Evolutionary conservation across 2,113 vertebrate species (phyloP).

Genomic region (Dipodomys ordii): DNA sequence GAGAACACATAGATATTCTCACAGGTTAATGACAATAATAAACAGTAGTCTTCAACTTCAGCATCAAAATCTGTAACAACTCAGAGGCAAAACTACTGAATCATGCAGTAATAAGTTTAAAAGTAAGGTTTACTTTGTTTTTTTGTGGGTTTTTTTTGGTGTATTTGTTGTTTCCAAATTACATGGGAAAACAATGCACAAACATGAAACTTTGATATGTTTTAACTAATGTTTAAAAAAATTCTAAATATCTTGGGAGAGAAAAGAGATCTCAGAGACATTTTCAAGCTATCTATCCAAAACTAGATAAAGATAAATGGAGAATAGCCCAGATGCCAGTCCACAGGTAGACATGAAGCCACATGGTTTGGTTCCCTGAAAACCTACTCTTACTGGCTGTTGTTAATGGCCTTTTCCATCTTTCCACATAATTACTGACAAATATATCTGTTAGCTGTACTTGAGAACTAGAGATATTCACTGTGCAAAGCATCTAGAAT

Average conservation of each 20-base stretch:
- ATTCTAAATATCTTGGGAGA: too few species aligned
- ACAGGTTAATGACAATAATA: neutral
- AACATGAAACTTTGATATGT: neutral
- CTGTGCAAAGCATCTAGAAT: neutral
- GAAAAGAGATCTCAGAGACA: neutral
- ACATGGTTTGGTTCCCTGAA: neutral
- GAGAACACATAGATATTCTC: neutral
- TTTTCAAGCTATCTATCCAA: neutral
- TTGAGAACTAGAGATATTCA: too few species aligned
- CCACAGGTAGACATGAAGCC: neutral
- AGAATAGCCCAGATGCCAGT: neutral
- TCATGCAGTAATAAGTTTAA: neutral
- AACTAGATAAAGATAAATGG: neutral
- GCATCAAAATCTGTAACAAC: too few species aligned
- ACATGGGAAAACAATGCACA: neutral
- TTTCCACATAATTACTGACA: too few species aligned
- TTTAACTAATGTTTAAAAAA: neutral
- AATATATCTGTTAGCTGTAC: too few species aligned
- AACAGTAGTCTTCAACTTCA: neutral
- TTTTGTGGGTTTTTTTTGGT: too few species aligned
- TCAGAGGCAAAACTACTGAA: neutral
- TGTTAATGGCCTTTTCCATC: too few species aligned
- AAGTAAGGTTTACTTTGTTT: neutral
- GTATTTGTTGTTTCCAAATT: neutral
- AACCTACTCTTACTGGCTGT: too few species aligned